phyloP scores from a whole-genome alignment of 2,888 invertebrate genomes.

The Griposia aprilina region DNA sequence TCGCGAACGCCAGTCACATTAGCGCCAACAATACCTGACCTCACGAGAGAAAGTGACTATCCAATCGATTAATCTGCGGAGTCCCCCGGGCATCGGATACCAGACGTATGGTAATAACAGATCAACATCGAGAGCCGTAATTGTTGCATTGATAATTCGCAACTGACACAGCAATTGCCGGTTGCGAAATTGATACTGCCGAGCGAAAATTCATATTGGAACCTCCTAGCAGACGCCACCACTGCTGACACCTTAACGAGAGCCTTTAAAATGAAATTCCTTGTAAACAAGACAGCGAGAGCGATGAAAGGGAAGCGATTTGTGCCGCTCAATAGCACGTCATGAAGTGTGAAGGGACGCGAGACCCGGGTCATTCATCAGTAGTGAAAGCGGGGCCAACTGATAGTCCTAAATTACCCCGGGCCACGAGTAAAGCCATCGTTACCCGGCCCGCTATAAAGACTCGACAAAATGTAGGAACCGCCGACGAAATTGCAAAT shows the following conservation, averaged over 20 bases:
- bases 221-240: constrained; percentile 67
- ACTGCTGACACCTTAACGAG: constrained; percentile 81
- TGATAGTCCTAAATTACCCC: constrained; percentile 85
- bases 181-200: constrained; percentile 76
- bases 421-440: constrained; percentile 74
- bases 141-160: constrained; percentile 83
- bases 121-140: constrained; percentile 78
- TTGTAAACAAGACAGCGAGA: constrained; percentile 81
- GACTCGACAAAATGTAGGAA: constrained; percentile 71
- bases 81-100: constrained; percentile 80
- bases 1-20: constrained; percentile 71
- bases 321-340: constrained; percentile 78
- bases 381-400: constrained; percentile 83
- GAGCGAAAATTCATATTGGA: constrained; percentile 70
- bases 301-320: constrained; percentile 86
- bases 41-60: constrained; percentile 82
- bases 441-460: constrained; percentile 72
- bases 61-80: constrained; percentile 84
- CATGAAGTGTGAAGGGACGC: constrained; percentile 80
- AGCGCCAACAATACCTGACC: constrained; percentile 81
- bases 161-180: constrained; percentile 79
- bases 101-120: constrained; percentile 83
- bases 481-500: constrained; percentile 78
- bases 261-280: constrained; percentile 78
- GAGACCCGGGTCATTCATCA: constrained; percentile 82